Conservation (phyloP, 2,797 vertebrate species). For the Parauchenoglanis punctatus region DNA sequence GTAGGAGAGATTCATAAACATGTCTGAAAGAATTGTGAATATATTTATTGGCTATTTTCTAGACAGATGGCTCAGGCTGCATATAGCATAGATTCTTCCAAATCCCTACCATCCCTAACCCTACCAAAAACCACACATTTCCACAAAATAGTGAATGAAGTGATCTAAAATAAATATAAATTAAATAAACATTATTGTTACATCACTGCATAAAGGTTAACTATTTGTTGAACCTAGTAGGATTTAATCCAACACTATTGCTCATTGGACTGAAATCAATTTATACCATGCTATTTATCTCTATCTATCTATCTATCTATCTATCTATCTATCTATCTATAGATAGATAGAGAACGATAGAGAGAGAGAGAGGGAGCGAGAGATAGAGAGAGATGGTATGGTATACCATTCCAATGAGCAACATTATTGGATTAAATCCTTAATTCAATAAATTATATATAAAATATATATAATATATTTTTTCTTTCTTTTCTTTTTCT, state of each 20-base stretch:
- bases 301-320: no score
- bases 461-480: no score
- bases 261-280: not conserved
- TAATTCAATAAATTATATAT: no score
- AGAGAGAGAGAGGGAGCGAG: no score
- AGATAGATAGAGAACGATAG: no score
- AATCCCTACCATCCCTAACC: no score
- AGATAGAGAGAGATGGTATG: no score
- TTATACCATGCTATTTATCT: not conserved
- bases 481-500: no score
- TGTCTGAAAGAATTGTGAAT: slow-evolving; percentile 2
- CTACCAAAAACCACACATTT: not conserved
- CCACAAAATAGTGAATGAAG: not conserved
- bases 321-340: no score
- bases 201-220: not conserved
- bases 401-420: no score
- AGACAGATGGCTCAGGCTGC: slow-evolving; percentile 8
- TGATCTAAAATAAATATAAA: not conserved
- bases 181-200: not conserved
- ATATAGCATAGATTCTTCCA: not conserved
- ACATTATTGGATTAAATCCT: no score
- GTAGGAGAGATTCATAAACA: slow-evolving; percentile 5
- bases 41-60: slow-evolving; percentile 31
- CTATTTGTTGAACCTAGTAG: not conserved
- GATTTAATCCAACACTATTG: not conserved